These are phyloP conservation scores for Diploscapter pachys DNA, from an alignment of 1,140 invertebrate genomes.

Conservation along the genomic window DNA sequence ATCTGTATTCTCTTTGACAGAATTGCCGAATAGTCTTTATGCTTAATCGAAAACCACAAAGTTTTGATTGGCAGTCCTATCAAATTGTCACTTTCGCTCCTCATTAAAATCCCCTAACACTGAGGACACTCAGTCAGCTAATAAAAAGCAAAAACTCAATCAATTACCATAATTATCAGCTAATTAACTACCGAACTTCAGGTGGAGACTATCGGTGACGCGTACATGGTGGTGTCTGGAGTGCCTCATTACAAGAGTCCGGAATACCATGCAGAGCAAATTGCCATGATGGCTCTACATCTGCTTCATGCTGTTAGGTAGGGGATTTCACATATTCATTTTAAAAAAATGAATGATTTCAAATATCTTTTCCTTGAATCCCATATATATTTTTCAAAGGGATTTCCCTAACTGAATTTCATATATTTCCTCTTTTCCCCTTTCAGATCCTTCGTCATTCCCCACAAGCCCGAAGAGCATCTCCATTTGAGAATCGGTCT, in stretches of 20 bases:
- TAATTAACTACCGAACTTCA: background rate
- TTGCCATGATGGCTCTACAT: conserved; percentile 80
- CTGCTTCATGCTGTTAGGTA: conserved; percentile 66
- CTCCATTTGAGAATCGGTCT: conserved; percentile 73
- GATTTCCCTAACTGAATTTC: conserved; percentile 60
- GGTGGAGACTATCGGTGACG: conserved; percentile 55
- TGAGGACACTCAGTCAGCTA: too few relatives aligned
- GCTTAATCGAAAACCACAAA: background rate
- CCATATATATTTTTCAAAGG: background rate
- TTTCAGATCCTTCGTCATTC: conserved; percentile 74
- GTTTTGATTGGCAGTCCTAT: background rate
- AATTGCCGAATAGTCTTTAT: too few relatives aligned
- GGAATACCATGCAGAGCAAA: conserved; percentile 75
- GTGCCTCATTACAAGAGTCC: conserved; percentile 69
- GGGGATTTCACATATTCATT: too few relatives aligned
- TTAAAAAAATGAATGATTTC: too few relatives aligned
- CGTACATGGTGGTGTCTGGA: conserved; percentile 67
- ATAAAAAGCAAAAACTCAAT: too few relatives aligned
- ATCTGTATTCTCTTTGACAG: too few relatives aligned
- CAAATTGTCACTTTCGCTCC: background rate
- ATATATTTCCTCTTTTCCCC: conserved; percentile 73
- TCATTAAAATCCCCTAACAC: background rate
- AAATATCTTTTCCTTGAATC: too few relatives aligned
- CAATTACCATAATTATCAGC: too few relatives aligned
- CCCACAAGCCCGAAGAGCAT: conserved; percentile 77